A percentile compares a stretch with the other conserved stretches of the same genome.
These are phyloP conservation scores for Anoura caudifer DNA, from an alignment of 2,113 vertebrate genomes.

Conservation along the genomic window DNA sequence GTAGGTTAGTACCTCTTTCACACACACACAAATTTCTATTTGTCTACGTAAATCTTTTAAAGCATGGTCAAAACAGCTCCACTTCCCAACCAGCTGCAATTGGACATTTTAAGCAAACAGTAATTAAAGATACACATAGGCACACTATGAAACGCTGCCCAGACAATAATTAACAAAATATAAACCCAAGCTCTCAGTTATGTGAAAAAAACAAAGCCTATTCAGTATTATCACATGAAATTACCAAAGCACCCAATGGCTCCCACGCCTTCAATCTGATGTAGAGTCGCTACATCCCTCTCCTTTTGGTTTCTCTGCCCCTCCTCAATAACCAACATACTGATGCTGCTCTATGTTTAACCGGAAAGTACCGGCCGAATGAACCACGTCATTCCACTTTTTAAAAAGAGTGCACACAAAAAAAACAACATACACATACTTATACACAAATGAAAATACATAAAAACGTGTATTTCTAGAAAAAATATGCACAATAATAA, in stretches of 20 bases:
- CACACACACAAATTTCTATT: not conserved
- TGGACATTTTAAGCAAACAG: not conserved
- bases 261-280: not conserved
- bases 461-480: not conserved
- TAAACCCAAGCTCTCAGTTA: not conserved
- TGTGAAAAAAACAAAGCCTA: not conserved
- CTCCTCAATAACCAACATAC: not conserved
- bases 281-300: not conserved
- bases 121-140: not conserved
- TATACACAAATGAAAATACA: not conserved
- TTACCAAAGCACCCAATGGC: not conserved
- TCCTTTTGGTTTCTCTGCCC: not conserved
- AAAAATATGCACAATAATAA: not conserved
- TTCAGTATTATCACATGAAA: conserved; percentile 2
- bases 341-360: not conserved
- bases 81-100: conserved; percentile 11
- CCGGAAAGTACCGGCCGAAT: not conserved
- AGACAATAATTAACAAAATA: conserved; percentile 11
- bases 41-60: not conserved
- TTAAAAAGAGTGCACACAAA: not conserved
- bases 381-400: not conserved
- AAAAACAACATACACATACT: not conserved
- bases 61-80: not conserved
- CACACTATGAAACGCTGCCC: conserved; percentile 9
- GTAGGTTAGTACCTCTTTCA: not conserved